phyloP scores from a whole-genome alignment of 2,797 vertebrate genomes.

The Morelia viridis region DNA sequence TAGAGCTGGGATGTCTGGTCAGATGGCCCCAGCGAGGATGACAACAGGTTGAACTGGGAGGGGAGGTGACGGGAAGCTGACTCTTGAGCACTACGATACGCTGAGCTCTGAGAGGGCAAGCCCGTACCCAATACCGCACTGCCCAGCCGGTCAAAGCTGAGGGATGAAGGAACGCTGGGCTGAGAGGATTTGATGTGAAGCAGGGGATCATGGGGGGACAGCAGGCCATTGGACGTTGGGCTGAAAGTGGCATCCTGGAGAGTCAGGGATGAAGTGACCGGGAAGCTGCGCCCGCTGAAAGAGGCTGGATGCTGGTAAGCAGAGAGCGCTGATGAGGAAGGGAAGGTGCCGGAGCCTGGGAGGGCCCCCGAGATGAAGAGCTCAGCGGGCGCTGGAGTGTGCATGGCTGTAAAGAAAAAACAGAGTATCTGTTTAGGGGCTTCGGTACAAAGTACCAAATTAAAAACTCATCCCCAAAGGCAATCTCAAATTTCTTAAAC shows the following conservation, averaged over 20 bases:
- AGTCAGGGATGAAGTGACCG: conserved; percentile 85
- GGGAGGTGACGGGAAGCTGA: conserved; percentile 87
- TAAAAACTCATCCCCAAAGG: neutral
- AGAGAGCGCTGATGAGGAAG: conserved; percentile 91
- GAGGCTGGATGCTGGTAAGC: conserved; percentile 94
- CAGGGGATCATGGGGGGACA: conserved; percentile 91
- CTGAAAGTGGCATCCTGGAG: conserved; percentile 93
- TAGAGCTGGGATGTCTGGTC: conserved; percentile 90
- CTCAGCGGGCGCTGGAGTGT: conserved; percentile 91
- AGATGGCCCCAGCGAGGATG: conserved; percentile 73
- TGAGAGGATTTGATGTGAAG: conserved; percentile 92
- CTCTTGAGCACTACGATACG: conserved; percentile 82
- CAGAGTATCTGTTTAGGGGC: neutral
- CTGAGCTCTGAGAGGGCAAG: conserved; percentile 81
- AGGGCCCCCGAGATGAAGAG: conserved; percentile 94
- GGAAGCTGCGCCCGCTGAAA: conserved; percentile 91
- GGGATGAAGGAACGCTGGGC: conserved; percentile 76
- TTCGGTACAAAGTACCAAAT: neutral
- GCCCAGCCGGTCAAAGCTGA: conserved; percentile 89
- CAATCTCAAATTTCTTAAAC: neutral
- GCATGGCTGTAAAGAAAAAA: conserved; percentile 82
- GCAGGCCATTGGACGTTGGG: conserved; percentile 91
- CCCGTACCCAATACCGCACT: conserved; percentile 67
- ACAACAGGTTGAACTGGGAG: conserved; percentile 89
- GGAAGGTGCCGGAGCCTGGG: conserved; percentile 90